Evolutionary conservation across 2,888 invertebrate genomes (phyloP).

Genomic region (Lycocerus yunnanus): DNA sequence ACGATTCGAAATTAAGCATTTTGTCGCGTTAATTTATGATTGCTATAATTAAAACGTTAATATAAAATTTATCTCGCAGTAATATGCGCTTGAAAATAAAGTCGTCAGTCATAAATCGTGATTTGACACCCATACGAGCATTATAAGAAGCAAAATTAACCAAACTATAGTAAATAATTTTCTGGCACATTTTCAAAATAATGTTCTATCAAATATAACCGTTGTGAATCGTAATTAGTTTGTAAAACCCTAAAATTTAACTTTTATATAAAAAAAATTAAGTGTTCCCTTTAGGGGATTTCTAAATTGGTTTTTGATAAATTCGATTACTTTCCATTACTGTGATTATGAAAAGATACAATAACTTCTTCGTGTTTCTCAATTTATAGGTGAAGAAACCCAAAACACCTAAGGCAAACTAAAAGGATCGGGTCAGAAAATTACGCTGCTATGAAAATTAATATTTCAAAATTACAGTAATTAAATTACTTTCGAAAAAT

Average conservation of each 20-base stretch:
- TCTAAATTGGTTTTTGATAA: neutral
- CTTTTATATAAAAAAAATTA: neutral
- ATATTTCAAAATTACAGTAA: neutral
- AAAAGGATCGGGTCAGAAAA: neutral
- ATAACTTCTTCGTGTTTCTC: neutral
- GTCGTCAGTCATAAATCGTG: slow-evolving; percentile 3
- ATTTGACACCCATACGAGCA: slow-evolving; percentile 17
- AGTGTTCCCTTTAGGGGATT: neutral
- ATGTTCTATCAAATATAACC: neutral
- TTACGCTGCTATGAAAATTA: neutral
- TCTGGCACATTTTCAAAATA: slow-evolving; percentile 16
- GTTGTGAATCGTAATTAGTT: neutral
- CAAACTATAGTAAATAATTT: slow-evolving; percentile 7
- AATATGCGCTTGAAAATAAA: slow-evolving; percentile 10
- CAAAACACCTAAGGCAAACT: neutral
- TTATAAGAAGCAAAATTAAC: slow-evolving; percentile 14
- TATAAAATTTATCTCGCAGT: slow-evolving; percentile 10
- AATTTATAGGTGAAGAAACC: neutral
- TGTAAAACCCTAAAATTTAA: neutral
- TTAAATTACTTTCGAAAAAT: neutral
- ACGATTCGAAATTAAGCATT: neutral
- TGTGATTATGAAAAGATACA: neutral
- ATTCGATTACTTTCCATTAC: neutral
- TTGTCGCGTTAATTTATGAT: neutral
- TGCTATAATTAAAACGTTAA: slow-evolving; percentile 4